These are phyloP conservation scores for Drosophila jambulina DNA, from an alignment of 1,140 invertebrate species.

Conservation along the genomic window DNA sequence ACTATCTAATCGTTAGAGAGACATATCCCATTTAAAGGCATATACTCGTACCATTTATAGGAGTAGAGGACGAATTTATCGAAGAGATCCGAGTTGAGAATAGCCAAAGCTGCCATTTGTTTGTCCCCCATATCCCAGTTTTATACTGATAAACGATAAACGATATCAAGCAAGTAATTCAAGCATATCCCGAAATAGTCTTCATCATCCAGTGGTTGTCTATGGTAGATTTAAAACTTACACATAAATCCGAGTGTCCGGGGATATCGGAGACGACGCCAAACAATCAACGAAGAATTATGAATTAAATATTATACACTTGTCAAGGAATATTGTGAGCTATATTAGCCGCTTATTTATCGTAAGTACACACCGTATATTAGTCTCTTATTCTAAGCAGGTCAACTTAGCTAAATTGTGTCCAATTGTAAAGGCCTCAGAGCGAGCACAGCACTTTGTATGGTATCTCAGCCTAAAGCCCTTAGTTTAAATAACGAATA, in stretches of 20 bases:
- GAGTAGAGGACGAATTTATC: conserved; percentile 51
- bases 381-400: conserved; percentile 57
- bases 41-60: conserved; percentile 43
- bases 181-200: conserved; percentile 83
- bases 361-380: conserved; percentile 48
- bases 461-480: conserved; percentile 50
- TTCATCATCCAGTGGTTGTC: conserved; percentile 79
- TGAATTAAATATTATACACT: conserved; percentile 51
- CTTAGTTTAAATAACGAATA: conserved; percentile 62
- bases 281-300: conserved; percentile 80
- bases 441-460: conserved; percentile 36
- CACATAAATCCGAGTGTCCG: conserved; percentile 1
- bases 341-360: conserved; percentile 77
- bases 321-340: conserved; percentile 66
- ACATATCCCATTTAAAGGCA: conserved; percentile 59
- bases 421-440: conserved; percentile 62
- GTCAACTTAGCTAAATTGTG: conserved; percentile 71
- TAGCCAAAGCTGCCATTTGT: conserved; percentile 71
- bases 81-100: conserved; percentile 46
- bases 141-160: conserved; percentile 43
- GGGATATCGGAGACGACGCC: conserved; percentile 40
- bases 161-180: conserved; percentile 66
- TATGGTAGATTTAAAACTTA: conserved; percentile 55
- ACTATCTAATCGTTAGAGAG: conserved; percentile 48
- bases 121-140: conserved; percentile 38